Percentiles rank a stretch among this genome's conserved stretches.
Conservation (phyloP, 2,797 vertebrate species). For the Erethizon dorsatum region DNA sequence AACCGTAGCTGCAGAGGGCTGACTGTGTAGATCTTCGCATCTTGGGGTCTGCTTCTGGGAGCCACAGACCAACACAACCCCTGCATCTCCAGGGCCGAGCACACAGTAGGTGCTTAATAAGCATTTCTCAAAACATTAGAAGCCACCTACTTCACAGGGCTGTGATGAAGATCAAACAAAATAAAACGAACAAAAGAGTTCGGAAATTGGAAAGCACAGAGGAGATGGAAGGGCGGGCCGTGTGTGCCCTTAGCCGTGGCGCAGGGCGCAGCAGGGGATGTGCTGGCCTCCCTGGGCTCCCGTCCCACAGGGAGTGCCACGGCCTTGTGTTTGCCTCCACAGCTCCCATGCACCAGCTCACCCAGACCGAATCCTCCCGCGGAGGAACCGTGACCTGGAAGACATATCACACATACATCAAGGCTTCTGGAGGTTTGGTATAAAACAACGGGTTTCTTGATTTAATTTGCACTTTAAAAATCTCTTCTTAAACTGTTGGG, state of each 20-base stretch:
- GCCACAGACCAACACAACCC: not conserved
- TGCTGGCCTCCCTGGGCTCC: not conserved
- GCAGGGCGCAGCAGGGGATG: rapidly evolving
- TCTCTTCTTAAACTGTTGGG: slow-evolving; percentile 56
- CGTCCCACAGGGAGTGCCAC: rapidly evolving
- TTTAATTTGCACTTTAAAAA: slow-evolving; percentile 59
- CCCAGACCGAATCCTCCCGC: slow-evolving; percentile 85
- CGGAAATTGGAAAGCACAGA: not conserved
- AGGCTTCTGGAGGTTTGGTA: slow-evolving; percentile 92
- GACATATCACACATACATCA: slow-evolving; percentile 91
- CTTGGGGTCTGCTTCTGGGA: not conserved
- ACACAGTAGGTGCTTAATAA: not conserved
- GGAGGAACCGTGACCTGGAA: slow-evolving; percentile 89
- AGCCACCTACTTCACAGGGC: not conserved
- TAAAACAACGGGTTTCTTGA: slow-evolving; percentile 51
- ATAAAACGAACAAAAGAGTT: not conserved
- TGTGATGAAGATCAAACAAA: not conserved
- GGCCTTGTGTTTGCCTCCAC: not conserved
- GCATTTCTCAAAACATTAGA: not conserved
- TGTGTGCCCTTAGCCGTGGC: rapidly evolving
- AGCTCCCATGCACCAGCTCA: slow-evolving; percentile 87
- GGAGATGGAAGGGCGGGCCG: not conserved
- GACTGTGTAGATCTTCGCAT: too few species aligned
- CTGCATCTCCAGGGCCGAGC: not conserved
- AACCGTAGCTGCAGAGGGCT: not conserved